Conservation (phyloP, 2,888 invertebrate species). For the Neria commutata region DNA sequence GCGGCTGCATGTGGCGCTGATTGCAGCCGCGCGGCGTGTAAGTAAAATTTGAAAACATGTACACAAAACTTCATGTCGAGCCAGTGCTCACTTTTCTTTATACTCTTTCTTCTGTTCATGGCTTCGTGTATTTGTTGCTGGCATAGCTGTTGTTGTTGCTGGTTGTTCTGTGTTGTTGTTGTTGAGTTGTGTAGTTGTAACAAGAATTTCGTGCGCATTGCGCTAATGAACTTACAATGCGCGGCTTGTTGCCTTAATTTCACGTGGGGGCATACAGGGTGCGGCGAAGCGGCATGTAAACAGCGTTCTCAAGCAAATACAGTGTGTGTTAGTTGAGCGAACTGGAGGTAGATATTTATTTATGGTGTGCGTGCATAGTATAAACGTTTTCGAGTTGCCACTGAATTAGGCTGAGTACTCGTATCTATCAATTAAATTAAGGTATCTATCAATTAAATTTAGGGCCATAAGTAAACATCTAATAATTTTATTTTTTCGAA, state of each 20-base stretch:
- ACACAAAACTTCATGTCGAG: neutral
- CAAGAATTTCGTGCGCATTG: slow-evolving; percentile 48
- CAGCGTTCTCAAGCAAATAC: too few relatives aligned
- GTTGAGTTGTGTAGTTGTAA: slow-evolving; percentile 21
- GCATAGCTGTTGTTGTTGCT: neutral
- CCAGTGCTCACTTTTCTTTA: neutral
- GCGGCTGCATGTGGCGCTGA: neutral
- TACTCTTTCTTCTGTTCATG: neutral
- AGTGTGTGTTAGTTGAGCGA: neutral
- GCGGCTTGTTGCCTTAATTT: slow-evolving; percentile 36
- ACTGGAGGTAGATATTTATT: too few relatives aligned
- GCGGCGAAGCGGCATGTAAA: too few relatives aligned
- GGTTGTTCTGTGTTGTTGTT: slow-evolving; percentile 21
- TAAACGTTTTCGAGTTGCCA: too few relatives aligned
- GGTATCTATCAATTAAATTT: too few relatives aligned
- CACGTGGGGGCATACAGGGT: too few relatives aligned
- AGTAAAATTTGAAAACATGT: neutral
- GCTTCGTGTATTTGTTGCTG: neutral
- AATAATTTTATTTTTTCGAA: too few relatives aligned
- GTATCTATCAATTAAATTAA: too few relatives aligned
- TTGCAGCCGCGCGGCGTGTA: neutral
- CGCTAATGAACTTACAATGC: slow-evolving; percentile 57
- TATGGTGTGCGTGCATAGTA: too few relatives aligned
- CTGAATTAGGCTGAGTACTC: too few relatives aligned
- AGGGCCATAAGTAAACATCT: too few relatives aligned